Conservation (phyloP, 2,113 vertebrate genomes). For the Sakesphorus luctuosus region DNA sequence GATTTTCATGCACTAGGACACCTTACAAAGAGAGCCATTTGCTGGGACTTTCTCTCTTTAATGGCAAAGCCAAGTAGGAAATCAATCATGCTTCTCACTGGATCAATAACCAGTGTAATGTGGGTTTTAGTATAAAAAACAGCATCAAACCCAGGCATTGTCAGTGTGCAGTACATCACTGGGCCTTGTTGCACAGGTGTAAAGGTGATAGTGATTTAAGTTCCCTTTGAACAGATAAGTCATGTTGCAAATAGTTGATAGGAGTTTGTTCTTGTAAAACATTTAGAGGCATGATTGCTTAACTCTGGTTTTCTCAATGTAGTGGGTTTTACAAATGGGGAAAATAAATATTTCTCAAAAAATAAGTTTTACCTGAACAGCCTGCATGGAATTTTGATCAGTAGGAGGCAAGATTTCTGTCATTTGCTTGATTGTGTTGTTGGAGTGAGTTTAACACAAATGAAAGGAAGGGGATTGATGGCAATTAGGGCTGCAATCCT, state of each 20-base stretch:
- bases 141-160: background rate
- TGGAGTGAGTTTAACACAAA: background rate
- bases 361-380: background rate
- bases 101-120: background rate
- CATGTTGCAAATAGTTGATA: background rate
- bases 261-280: background rate
- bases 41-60: background rate
- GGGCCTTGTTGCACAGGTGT: background rate
- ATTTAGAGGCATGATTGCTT: background rate
- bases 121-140: background rate
- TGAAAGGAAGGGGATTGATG: background rate
- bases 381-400: background rate
- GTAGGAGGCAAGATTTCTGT: background rate
- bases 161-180: background rate
- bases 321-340: background rate
- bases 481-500: background rate
- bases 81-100: background rate
- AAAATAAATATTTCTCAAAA: background rate
- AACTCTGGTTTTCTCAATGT: background rate
- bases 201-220: background rate
- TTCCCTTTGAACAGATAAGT: constrained; percentile 13
- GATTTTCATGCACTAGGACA: background rate
- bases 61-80: background rate
- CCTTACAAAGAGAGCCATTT: background rate
- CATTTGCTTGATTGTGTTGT: background rate